Percentiles rank a stretch among this genome's conserved stretches.
Conservation (phyloP, 2,888 invertebrate species). For the Nemotelus pantherinus region DNA sequence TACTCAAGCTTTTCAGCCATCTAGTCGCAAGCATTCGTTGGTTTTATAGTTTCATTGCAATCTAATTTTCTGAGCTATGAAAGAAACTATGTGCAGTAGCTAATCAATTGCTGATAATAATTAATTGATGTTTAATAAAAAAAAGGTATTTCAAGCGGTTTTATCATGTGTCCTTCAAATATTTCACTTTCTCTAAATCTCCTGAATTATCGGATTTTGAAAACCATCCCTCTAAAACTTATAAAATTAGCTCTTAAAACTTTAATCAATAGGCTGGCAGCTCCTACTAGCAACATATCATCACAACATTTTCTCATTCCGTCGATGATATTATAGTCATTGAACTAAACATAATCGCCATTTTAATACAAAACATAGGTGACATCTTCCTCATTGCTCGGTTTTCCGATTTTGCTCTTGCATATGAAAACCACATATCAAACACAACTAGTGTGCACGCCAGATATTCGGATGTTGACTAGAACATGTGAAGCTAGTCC, state of each 20-base stretch:
- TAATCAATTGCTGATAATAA: too few species aligned
- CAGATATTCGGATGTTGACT: conserved; percentile 1
- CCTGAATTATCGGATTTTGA: too few species aligned
- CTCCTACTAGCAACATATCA: conserved; percentile 7
- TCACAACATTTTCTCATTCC: background rate
- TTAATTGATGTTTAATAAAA: too few species aligned
- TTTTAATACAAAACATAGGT: conserved; percentile 50
- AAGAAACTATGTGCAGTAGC: too few species aligned
- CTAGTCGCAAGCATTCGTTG: too few species aligned
- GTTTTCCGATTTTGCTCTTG: background rate
- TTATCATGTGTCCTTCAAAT: too few species aligned
- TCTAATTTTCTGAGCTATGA: too few species aligned
- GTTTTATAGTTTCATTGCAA: too few species aligned
- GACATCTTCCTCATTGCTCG: conserved; percentile 51
- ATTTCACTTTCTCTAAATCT: too few species aligned
- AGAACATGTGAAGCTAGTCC: background rate
- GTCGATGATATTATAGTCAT: conserved; percentile 34
- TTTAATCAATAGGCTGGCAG: background rate
- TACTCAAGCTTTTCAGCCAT: too few species aligned
- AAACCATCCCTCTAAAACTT: background rate
- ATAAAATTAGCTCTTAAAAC: background rate
- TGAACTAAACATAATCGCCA: conserved; percentile 49
- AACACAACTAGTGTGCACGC: background rate
- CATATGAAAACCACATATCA: conserved; percentile 44
- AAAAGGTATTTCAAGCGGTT: too few species aligned